A percentile compares a stretch with the other conserved stretches of the same genome.
Evolutionary conservation across 2,888 invertebrate genomes (phyloP).

Genomic region (Andrena minutula): DNA sequence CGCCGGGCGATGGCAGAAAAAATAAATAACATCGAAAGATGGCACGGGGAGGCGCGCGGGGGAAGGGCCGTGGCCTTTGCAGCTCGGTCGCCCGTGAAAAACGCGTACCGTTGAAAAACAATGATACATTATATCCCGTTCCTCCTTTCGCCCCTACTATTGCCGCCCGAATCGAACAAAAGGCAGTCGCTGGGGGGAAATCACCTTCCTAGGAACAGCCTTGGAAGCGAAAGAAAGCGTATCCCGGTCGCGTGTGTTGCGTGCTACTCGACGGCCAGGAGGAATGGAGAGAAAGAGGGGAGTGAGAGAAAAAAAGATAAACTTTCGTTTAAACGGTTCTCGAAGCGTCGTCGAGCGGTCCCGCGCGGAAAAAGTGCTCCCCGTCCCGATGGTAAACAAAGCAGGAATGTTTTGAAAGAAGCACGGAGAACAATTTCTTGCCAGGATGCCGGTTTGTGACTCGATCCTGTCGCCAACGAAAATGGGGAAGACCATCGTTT

Average conservation of each 20-base stretch:
- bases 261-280: constrained; percentile 3
- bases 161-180: constrained; percentile 59
- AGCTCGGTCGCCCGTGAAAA: constrained; percentile 73
- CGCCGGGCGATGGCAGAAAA: constrained; percentile 17
- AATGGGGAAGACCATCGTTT: background rate
- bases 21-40: background rate
- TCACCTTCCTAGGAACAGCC: constrained; percentile 60
- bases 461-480: background rate
- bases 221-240: constrained; percentile 59
- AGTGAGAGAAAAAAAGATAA: constrained; percentile 53
- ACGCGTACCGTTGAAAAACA: constrained; percentile 72
- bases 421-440: constrained; percentile 11
- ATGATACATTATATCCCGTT: constrained; percentile 66
- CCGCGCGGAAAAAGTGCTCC: constrained; percentile 40
- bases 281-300: constrained; percentile 17
- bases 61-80: constrained; percentile 55
- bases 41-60: constrained; percentile 2
- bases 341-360: constrained; percentile 11
- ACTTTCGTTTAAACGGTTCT: constrained; percentile 42
- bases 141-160: constrained; percentile 25
- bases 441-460: constrained; percentile 12
- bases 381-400: constrained; percentile 48
- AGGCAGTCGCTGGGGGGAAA: constrained; percentile 51
- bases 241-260: constrained; percentile 6
- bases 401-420: constrained; percentile 46